Base-by-base conservation (phyloP, 2,888 invertebrate species). In the Zygogramma bicolorata region DNA sequence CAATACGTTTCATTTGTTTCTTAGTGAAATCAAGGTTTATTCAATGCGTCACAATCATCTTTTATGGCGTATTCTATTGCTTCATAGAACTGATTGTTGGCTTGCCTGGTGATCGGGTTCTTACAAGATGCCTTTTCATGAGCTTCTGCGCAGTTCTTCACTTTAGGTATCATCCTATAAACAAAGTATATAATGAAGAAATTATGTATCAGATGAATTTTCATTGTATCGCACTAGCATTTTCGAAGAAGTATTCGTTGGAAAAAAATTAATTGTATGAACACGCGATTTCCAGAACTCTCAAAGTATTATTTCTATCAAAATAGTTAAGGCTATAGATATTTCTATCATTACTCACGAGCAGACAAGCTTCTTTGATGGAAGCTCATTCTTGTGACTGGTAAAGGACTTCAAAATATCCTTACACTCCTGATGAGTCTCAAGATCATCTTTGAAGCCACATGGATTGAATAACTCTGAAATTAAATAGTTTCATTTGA, bases 381-480 rank as follows among this genome's bases (percentile, higher is more conserved):
- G 75, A 42, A 75, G 63, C 57, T 75, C 67, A 59, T 75, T 59
- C 53, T 58, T 71, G 70, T 75, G 53, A 65, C 73, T 53, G 7
- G 31, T 46, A 8, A 75, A 34, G 15, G 59, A 40, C 8, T 60
- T 49, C 6, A 67, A 58, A 29, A 75, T 58, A 15, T 69, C 71
- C n/a, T 13, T 60, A 42, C 76, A 76, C 53, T 68, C 63, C 25
- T 61, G 57, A 29, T 66, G 53, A 7, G 59, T 20, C 0, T 49
- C 60, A 15, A 71, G 49, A 22, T 76, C 72, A 18, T 72, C 40
- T 22, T 74, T 70, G n/a, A 68, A 27, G 7, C 49, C 49, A 22
- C 77, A 77, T 2, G 77, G 77, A 65, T 77, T 77, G 58, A 75
- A 70, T 29, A 77, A 53, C 66, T 77, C 77, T 77, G 49, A 61